Evolutionary conservation across 2,888 invertebrate species (phyloP).

Genomic region (Periphyllus acericola): DNA sequence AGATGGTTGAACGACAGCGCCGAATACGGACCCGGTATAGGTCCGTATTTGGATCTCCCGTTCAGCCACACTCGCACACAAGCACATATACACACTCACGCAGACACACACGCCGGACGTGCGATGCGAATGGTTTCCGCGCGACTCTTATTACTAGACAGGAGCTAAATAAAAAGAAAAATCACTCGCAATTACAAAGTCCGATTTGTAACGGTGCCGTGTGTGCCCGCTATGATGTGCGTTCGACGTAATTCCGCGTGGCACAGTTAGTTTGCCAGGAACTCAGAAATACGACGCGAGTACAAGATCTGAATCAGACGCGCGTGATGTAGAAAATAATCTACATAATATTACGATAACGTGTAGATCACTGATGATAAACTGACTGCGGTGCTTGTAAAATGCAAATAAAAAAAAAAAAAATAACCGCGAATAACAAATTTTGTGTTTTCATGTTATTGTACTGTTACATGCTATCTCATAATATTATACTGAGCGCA

Average conservation of each 20-base stretch:
- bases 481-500: neutral
- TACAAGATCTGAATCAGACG: too few relatives aligned
- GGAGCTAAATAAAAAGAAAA: neutral
- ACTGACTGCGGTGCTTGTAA: neutral
- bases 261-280: neutral
- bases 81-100: too few relatives aligned
- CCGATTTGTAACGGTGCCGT: neutral
- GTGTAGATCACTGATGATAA: neutral
- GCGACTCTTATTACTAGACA: neutral
- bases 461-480: neutral
- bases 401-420: neutral
- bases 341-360: too few relatives aligned
- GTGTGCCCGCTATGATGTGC: neutral
- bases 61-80: neutral
- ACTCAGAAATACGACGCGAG: neutral
- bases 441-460: neutral
- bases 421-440: too few relatives aligned
- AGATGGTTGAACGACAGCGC: neutral
- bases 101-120: neutral
- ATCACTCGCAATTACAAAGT: neutral
- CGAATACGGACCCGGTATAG: neutral
- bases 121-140: neutral
- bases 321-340: too few relatives aligned
- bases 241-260: neutral
- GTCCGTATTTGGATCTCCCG: constrained; percentile 2